phyloP scores from a whole-genome alignment of 1,140 invertebrate species.

The Nixonia krombeini region DNA sequence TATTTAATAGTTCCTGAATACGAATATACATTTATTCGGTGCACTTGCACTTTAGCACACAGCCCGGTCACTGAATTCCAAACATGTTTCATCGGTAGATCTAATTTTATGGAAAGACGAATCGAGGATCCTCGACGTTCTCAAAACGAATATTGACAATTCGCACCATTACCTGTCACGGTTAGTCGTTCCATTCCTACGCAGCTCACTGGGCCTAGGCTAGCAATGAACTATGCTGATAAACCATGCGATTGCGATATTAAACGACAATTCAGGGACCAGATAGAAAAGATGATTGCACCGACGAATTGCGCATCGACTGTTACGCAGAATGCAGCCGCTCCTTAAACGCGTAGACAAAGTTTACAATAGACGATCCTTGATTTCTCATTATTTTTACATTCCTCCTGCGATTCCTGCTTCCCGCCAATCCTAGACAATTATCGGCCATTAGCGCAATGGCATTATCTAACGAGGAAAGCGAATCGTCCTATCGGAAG shows the following conservation, averaged over 20 bases:
- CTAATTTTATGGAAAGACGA: too few species aligned
- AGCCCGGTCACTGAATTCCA: too few species aligned
- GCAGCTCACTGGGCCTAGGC: slow-evolving; percentile 51
- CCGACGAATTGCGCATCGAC: slow-evolving; percentile 31
- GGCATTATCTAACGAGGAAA: slow-evolving; percentile 25
- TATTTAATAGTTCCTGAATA: too few species aligned
- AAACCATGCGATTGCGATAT: slow-evolving; percentile 56
- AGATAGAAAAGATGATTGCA: slow-evolving; percentile 44
- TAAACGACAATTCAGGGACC: slow-evolving; percentile 44
- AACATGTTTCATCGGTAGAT: too few species aligned
- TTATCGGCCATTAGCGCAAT: slow-evolving; percentile 28
- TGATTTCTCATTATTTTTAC: slow-evolving; percentile 32
- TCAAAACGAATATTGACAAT: too few species aligned
- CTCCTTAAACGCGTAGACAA: slow-evolving; percentile 32
- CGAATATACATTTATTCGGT: too few species aligned
- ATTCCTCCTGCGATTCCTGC: slow-evolving; percentile 25
- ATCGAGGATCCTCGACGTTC: too few species aligned
- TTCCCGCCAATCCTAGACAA: slow-evolving; percentile 33
- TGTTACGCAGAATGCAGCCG: slow-evolving; percentile 41
- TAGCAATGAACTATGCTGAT: slow-evolving; percentile 54
- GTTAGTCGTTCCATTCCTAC: slow-evolving; percentile 47
- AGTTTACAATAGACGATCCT: slow-evolving; percentile 37
- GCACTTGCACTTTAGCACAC: too few species aligned
- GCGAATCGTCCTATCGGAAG: slow-evolving; percentile 38
- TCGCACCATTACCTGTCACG: slow-evolving; percentile 54